Base-by-base conservation (phyloP, 2,797 vertebrate genomes). In the Myotis daubentonii region DNA sequence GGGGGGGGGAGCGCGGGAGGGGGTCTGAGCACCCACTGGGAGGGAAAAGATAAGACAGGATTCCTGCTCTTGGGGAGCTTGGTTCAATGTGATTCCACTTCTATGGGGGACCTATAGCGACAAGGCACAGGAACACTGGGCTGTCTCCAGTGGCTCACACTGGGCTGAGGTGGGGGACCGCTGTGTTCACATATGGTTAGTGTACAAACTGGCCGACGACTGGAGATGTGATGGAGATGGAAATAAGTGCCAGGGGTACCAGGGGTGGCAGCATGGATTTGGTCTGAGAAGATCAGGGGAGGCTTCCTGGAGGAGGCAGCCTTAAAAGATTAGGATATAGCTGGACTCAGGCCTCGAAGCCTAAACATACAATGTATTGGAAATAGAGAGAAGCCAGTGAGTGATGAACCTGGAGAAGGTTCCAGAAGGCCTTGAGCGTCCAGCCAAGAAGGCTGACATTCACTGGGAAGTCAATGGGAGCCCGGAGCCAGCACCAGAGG, bases 271-370 rank as follows among this genome's bases (percentile, higher is more conserved):
- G 33, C 55, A 2, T 74, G 57, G 36, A 30, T 94, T 53, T 65
- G 47, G 41, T 85, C 66, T 91, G 80, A 87, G 76, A 80, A 80
- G 15, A 47, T 87, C 71, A 74, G 16, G 30, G 51, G 19, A 57
- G 53, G 49, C 94, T 92, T 94, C 76, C 20, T 85, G 89, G 76
- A 96, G 68, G 80, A 82, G 36, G 82, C 55, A 78, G 65, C 28
- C 38, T 66, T 44, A 51, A 55, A 36, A 25, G 49, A 49, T 78
- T 13, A 66, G 41, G 44, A 33, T 70, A 44, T 7, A 66, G 19
- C 82, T 93, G 23, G 81, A 82, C n/a, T 49, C 23, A 17, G 28
- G 11, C 11, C 75, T 94, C 86, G 68, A 65, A 89, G 71, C 30
- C 68, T 68, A 53, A 38, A 25, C 25, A 30, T 8, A 38, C 41